phyloP scores from a whole-genome alignment of 1,140 invertebrate genomes.

The Pararge aegeria region DNA sequence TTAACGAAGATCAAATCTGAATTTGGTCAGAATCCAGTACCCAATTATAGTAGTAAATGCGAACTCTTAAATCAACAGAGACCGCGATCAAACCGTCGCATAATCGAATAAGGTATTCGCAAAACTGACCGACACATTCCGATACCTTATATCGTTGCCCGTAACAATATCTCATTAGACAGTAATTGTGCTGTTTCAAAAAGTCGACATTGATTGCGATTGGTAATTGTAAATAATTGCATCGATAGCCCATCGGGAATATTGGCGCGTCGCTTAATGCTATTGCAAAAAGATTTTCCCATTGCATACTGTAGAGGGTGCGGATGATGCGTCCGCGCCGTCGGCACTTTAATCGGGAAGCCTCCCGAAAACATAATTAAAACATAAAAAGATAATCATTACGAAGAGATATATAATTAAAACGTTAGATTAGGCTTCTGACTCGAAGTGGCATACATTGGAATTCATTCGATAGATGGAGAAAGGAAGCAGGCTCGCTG shows the following conservation, averaged over 20 bases:
- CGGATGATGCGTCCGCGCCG: not conserved
- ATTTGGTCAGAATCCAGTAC: conserved; percentile 29
- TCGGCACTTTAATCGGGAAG: not conserved
- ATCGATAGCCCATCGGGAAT: conserved; percentile 5
- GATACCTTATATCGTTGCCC: conserved; percentile 31
- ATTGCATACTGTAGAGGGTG: not conserved
- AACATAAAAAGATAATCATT: not conserved
- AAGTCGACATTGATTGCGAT: conserved; percentile 20
- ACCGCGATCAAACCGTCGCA: conserved; percentile 35
- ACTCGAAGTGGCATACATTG: not conserved
- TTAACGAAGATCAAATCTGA: conserved; percentile 19
- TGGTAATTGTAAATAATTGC: conserved; percentile 20
- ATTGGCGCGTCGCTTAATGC: not conserved
- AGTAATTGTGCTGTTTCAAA: conserved; percentile 15
- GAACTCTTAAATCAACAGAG: conserved; percentile 50
- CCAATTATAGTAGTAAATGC: conserved; percentile 58
- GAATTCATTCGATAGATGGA: not conserved
- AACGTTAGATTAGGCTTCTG: not conserved
- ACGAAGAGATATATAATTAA: not conserved
- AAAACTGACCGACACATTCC: conserved; percentile 46
- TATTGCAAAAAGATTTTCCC: conserved; percentile 1
- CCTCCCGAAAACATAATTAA: not conserved
- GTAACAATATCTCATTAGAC: conserved; percentile 27
- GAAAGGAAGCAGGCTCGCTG: not conserved
- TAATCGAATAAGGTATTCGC: conserved; percentile 31